Base-by-base conservation (phyloP, 2,797 vertebrate species). In the Lithobates sylvaticus region DNA sequence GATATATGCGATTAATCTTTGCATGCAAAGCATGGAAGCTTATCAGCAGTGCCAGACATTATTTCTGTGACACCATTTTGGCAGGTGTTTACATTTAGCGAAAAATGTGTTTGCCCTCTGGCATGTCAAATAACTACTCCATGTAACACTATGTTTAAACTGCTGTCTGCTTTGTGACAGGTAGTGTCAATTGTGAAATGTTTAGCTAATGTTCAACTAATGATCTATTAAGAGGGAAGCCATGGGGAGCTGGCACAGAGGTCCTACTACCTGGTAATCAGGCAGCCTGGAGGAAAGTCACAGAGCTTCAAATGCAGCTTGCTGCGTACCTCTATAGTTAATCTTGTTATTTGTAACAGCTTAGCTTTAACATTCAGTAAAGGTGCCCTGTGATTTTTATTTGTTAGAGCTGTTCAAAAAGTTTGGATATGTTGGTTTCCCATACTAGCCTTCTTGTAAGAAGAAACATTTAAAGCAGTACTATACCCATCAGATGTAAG, bases 121-220 rank as follows among this genome's bases (percentile, higher is more conserved):
- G 78, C 78, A 67, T 67, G 39, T 79, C 50, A 58, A n/a, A 54
- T 79, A 74, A 79, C 58, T 65, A 50, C 78, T 72, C 74, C 72
- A 42, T 74, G 64, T 69, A 70, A 74, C 27, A 29, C 67, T 21
- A 29, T 13, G 29, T 68, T 76, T 69, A 23, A 81, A 47, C 75
- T 65, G 26, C 65, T 68, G 61, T 70, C 84, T 76, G 10, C 32
- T 36, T 69, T 81, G 23, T 58, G 76, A 73, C 72, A 50, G 61
- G 67, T 75, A 73, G 44, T 42, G 74, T 68, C 70, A 74, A 44
- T 72, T 84, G 44, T 78, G 61, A 79, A 85, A 80, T 27, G 32
- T 81, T 86, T 76, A 75, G 61, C 64, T 80, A 81, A 81, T 44
- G 61, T 76, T 81, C 76, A 69, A 64, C 64, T 80, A 81, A 81